Evolutionary conservation across 2,888 invertebrate species (phyloP), one percentile per base, ranked within the genome.

Genomic region (Cantharis lateralis): DNA sequence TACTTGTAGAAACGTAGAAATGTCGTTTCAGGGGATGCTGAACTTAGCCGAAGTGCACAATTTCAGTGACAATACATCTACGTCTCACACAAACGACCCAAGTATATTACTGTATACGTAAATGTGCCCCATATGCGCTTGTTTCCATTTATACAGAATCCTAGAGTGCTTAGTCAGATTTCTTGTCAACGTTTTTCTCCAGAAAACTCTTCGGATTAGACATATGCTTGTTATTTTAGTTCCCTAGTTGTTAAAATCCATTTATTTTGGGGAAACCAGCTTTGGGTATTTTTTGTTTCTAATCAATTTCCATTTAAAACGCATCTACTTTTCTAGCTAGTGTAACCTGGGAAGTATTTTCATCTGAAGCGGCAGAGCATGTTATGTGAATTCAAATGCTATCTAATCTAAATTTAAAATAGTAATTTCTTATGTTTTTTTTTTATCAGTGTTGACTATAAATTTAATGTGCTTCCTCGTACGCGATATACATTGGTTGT

Each of bases 21-120:
- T 28, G 79, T 74, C 77, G 78, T 77, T 74, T 78, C 72, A 77
- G 78, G 77, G 68, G 74, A 71, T 78, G 48, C 63, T 78, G 78
- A 78, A 75, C 78, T 76, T 76, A 78, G 80, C 78, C 79, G 78
- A 78, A 74, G 83, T 81, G 82, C 83, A 84, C 84, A 84, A 84
- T 85, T 85, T 83, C 79, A 80, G 81, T 82, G 81, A 84, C 83
- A 83, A 86, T 85, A 84, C 84, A 83, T 86, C 84, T 83, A 82
- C 82, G 85, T 85, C 85, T 81, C 82, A 83, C 83, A 82, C 85
- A 83, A 85, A 85, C 85, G 85, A 83, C 83, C 81, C 77, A 80
- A 83, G 82, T 86, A 86, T 84, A 86, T 85, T 85, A 83, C 84
- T 83, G 84, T 83, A 83, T 84, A 82, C 83, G 83, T 82, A 82